phyloP scores from a whole-genome alignment of 2,113 vertebrate genomes.

The Myotis yumanensis region DNA sequence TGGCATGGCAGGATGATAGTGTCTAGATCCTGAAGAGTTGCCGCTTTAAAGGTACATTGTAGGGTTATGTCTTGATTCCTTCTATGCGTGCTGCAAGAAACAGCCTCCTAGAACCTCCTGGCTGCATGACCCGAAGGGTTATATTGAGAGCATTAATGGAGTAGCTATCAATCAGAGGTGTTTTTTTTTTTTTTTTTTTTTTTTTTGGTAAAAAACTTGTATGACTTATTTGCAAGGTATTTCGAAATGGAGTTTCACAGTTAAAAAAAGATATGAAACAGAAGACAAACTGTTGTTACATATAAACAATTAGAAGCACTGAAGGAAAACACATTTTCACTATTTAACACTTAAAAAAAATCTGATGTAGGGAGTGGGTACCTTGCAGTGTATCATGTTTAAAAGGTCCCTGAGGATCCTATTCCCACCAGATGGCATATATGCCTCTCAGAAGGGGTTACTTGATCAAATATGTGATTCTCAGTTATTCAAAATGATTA shows the following conservation, averaged over 20 bases:
- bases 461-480: not conserved
- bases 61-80: not conserved
- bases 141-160: not conserved
- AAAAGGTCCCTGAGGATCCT: not conserved
- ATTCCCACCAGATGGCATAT: not conserved
- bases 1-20: not conserved
- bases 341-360: not conserved
- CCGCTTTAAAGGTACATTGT: not conserved
- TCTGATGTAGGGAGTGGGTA: no score
- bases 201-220: not conserved
- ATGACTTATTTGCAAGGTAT: constrained; percentile 1
- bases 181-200: not conserved
- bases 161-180: not conserved
- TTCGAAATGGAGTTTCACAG: not conserved
- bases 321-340: not conserved
- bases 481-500: not conserved
- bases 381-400: not conserved
- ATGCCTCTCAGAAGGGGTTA: not conserved
- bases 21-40: not conserved
- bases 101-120: not conserved
- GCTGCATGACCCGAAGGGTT: not conserved
- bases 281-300: not conserved
- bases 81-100: not conserved
- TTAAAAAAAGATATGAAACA: constrained; percentile 19
- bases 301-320: constrained; percentile 21